A percentile compares a stretch with the other conserved stretches of the same genome.
Evolutionary conservation across 2,888 invertebrate species (phyloP).

Genomic region (Dichetophora obliterata): DNA sequence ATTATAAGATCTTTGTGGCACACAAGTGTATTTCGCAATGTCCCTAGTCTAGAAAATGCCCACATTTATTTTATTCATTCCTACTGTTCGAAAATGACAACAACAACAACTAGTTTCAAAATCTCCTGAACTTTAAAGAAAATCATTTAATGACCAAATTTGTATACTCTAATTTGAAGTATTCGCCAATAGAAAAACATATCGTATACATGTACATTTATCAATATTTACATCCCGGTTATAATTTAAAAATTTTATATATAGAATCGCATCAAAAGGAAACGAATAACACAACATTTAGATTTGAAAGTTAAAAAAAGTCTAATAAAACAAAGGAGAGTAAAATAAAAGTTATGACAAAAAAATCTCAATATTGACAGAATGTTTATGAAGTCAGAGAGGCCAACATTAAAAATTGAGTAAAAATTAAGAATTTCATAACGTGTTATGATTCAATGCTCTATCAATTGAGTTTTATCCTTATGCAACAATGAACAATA

Average conservation of each 20-base stretch:
- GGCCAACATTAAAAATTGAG: constrained; percentile 12
- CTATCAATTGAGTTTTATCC: constrained; percentile 13
- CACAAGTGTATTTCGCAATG: too few species aligned
- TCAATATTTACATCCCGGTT: not conserved
- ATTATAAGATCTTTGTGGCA: too few species aligned
- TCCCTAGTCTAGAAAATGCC: too few species aligned
- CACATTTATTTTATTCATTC: too few species aligned
- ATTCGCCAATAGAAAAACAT: too few species aligned
- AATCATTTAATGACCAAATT: too few species aligned
- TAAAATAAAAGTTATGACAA: constrained; percentile 29
- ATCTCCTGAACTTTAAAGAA: too few species aligned
- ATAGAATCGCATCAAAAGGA: constrained; percentile 14
- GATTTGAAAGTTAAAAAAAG: constrained; percentile 48
- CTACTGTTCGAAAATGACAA: too few species aligned
- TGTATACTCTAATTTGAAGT: too few species aligned
- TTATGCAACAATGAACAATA: constrained; percentile 31
- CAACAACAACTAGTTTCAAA: too few species aligned
- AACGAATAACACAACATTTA: constrained; percentile 51
- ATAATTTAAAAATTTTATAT: not conserved
- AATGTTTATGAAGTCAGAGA: constrained; percentile 28
- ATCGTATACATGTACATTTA: not conserved
- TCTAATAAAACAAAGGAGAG: constrained; percentile 39
- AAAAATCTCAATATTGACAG: constrained; percentile 38
- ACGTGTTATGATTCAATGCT: constrained; percentile 31
- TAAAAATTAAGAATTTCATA: constrained; percentile 15